These are phyloP conservation scores for Pipistrellus pipistrellus DNA, from an alignment of 2,797 vertebrate species.

Conservation along the genomic window DNA sequence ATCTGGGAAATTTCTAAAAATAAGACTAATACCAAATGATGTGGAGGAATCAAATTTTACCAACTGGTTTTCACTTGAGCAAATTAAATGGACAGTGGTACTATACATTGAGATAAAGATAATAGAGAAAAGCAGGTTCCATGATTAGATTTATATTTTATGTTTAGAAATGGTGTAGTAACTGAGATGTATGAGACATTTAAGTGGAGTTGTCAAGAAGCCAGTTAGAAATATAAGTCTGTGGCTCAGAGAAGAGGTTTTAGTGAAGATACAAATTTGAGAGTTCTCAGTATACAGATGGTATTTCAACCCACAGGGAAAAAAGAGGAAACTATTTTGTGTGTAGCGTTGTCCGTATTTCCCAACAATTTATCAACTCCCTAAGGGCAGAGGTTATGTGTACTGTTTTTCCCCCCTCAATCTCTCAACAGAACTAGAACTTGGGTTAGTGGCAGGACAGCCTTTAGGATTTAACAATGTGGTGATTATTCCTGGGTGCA, in stretches of 20 bases:
- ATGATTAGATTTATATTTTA: slow-evolving; percentile 26
- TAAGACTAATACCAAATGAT: neutral
- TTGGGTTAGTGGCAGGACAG: neutral
- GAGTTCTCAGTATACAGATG: neutral
- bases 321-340: slow-evolving; percentile 4
- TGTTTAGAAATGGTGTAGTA: neutral
- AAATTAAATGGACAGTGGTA: neutral
- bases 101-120: neutral
- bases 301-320: slow-evolving; percentile 46
- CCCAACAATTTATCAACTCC: slow-evolving; percentile 30
- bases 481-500: slow-evolving; percentile 7
- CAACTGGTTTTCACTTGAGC: neutral
- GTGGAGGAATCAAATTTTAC: slow-evolving; percentile 36
- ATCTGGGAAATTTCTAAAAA: slow-evolving; percentile 33
- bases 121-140: slow-evolving; percentile 23
- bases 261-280: slow-evolving; percentile 28
- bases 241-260: neutral
- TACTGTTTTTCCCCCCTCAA: neutral
- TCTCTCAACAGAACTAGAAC: slow-evolving; percentile 16
- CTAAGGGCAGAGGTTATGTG: neutral
- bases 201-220: slow-evolving; percentile 3
- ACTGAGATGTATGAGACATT: neutral
- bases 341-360: neutral
- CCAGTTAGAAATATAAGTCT: neutral
- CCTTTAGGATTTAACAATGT: slow-evolving; percentile 21